A percentile compares a stretch with the other conserved stretches of the same genome.
Evolutionary conservation across 2,797 vertebrate genomes (phyloP).

Genomic region (Pteropus rufus): DNA sequence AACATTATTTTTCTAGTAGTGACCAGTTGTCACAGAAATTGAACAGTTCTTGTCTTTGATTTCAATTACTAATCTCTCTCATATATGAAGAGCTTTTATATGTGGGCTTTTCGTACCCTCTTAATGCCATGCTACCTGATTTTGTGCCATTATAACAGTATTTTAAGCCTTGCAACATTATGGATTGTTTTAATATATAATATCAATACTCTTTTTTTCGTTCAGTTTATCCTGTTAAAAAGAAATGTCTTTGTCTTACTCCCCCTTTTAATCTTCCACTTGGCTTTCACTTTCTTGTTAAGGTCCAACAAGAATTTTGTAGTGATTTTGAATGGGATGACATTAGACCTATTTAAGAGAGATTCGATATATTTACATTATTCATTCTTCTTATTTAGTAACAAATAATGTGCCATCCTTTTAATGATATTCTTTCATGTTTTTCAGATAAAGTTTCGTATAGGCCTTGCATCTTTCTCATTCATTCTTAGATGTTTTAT

Average conservation of each 20-base stretch:
- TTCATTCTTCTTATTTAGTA: not conserved
- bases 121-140: not conserved
- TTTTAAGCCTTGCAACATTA: not conserved
- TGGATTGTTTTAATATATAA: not conserved
- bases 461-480: not conserved
- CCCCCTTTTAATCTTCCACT: not conserved
- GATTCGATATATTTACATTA: not conserved
- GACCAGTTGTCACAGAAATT: not conserved
- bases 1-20: not conserved
- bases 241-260: not conserved
- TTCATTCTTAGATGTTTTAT: not conserved
- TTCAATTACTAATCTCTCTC: not conserved
- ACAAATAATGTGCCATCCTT: not conserved
- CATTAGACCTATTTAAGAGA: not conserved
- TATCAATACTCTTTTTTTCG: not conserved
- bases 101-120: not conserved
- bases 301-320: not conserved
- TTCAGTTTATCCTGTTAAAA: not conserved
- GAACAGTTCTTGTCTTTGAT: not conserved
- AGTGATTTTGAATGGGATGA: not conserved
- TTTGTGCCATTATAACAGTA: not conserved
- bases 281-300: not conserved
- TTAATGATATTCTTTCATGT: not conserved
- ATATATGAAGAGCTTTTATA: not conserved
- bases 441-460: not conserved